These are phyloP conservation scores for Alces alces DNA, from an alignment of 2,113 vertebrate genomes.

Conservation along the genomic window DNA sequence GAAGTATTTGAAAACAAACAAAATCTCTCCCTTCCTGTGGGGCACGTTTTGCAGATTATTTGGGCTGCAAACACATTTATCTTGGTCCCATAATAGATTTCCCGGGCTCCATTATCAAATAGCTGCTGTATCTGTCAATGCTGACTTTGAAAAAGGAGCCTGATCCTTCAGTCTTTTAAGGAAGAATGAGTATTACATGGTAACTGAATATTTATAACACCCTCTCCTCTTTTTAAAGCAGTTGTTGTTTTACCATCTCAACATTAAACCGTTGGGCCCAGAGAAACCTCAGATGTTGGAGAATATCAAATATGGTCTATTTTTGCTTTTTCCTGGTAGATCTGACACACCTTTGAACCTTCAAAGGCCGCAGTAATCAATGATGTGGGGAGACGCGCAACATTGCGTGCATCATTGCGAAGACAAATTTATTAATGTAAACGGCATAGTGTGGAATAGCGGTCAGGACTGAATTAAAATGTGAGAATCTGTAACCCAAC, in stretches of 20 bases:
- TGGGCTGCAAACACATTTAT: background rate
- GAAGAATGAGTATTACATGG: background rate
- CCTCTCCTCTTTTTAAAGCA: background rate
- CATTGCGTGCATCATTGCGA: background rate
- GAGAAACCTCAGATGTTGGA: conserved; percentile 48
- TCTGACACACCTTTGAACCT: conserved; percentile 64
- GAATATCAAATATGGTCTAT: conserved; percentile 37
- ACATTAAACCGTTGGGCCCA: conserved; percentile 48
- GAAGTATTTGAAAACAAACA: background rate
- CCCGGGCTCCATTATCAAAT: conserved; percentile 44
- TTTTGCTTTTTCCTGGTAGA: conserved; percentile 3
- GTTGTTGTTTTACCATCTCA: conserved; percentile 24
- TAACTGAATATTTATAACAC: conserved; percentile 42
- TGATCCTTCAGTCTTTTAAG: background rate
- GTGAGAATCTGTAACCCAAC: conserved; percentile 14
- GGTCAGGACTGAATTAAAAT: conserved; percentile 47
- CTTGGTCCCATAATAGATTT: conserved; percentile 11
- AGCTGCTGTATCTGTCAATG: conserved; percentile 21
- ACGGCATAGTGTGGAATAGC: background rate
- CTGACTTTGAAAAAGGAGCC: background rate
- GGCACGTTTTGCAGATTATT: background rate
- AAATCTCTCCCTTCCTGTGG: background rate
- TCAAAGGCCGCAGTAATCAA: conserved; percentile 43
- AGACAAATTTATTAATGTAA: conserved; percentile 42
- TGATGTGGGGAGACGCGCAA: background rate